Conservation (phyloP, 2,113 vertebrate species). For the Chloropsis hardwickii region DNA sequence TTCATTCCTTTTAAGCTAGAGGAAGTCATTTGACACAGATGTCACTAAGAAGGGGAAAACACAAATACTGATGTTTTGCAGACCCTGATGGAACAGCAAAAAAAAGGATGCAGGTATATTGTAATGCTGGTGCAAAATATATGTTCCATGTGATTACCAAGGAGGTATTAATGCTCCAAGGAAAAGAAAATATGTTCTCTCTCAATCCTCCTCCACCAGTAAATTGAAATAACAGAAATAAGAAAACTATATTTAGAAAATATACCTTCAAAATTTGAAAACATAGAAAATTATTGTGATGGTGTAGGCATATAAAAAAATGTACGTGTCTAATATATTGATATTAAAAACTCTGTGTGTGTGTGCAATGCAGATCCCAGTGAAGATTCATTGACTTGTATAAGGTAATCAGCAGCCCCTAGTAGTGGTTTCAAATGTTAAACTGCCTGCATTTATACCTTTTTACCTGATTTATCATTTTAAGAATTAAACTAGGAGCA, state of each 20-base stretch:
- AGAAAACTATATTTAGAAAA: background rate
- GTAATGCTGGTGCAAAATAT: background rate
- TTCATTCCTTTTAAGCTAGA: conserved; percentile 37
- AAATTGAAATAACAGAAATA: background rate
- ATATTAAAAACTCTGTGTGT: background rate
- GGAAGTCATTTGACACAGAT: conserved; percentile 29
- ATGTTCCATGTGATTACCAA: background rate
- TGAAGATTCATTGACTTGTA: background rate
- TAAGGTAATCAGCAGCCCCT: background rate
- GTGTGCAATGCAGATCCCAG: background rate
- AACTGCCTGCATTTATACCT: background rate
- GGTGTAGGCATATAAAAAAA: background rate
- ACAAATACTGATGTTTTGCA: conserved; percentile 8
- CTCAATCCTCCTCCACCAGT: fast-evolving
- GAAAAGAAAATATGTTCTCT: background rate
- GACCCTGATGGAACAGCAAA: background rate
- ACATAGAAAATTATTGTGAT: background rate
- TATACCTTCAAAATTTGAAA: background rate
- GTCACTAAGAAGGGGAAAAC: background rate
- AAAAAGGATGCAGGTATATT: background rate
- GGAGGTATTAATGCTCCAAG: background rate
- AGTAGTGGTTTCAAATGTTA: background rate
- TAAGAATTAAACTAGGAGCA: background rate
- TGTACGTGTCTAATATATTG: background rate
- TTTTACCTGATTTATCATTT: conserved; percentile 13